phyloP scores from a whole-genome alignment of 2,113 vertebrate species.

The Fulica atra region DNA sequence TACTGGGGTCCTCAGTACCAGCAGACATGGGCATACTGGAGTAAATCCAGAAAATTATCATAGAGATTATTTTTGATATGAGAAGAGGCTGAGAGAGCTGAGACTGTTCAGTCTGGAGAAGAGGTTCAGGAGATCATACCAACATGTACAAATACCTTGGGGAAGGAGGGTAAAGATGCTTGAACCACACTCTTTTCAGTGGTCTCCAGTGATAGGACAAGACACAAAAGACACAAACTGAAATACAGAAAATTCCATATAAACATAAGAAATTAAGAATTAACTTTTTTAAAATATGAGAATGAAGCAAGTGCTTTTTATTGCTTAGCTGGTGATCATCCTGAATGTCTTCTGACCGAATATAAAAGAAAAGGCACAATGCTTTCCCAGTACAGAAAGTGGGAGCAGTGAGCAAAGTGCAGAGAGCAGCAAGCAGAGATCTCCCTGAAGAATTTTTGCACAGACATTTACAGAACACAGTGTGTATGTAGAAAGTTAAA shows the following conservation, averaged over 20 bases:
- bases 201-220: neutral
- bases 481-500: neutral
- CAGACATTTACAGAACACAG: neutral
- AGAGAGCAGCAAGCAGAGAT: neutral
- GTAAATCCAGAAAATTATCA: neutral
- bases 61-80: neutral
- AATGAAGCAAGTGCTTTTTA: neutral
- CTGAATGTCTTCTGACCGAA: neutral
- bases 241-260: neutral
- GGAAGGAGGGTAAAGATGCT: neutral
- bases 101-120: neutral
- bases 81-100: neutral
- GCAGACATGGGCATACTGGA: neutral
- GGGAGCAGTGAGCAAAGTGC: neutral
- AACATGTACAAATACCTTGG: neutral
- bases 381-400: neutral
- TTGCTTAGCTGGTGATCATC: neutral
- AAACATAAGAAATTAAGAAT: neutral
- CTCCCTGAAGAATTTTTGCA: neutral
- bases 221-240: neutral
- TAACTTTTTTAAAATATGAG: neutral
- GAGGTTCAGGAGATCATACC: neutral
- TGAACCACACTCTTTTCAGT: neutral
- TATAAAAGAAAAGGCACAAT: neutral
- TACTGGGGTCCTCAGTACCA: neutral